A percentile compares a stretch with the other conserved stretches of the same genome.
Conservation (phyloP, 2,888 invertebrate species). For the Hydropsyche betteni region DNA sequence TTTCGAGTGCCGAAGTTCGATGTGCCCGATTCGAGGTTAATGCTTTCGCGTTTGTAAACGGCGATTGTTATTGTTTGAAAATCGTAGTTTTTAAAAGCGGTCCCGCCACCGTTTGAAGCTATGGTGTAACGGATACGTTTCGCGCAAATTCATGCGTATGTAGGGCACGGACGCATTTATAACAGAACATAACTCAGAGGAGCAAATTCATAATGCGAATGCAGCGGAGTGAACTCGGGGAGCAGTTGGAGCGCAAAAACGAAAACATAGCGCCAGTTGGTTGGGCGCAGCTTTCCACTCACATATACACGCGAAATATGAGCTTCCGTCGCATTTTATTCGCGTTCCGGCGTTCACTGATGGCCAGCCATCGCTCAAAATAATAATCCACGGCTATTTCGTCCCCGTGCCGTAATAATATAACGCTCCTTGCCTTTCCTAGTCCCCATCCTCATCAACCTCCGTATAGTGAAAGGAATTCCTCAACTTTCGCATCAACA, state of each 20-base stretch:
- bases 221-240: background rate
- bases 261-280: slow-evolving; percentile 14
- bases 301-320: slow-evolving; percentile 7
- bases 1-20: background rate
- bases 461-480: too few species aligned
- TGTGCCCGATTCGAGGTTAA: too few species aligned
- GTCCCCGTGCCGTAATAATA: background rate
- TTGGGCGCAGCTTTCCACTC: background rate
- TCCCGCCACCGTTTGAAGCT: too few species aligned
- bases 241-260: background rate
- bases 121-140: too few species aligned
- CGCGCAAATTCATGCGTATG: too few species aligned
- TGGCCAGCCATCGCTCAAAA: slow-evolving; percentile 21
- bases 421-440: background rate
- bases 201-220: background rate
- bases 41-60: too few species aligned
- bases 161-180: too few species aligned
- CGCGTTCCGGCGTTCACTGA: slow-evolving; percentile 7
- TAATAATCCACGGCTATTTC: slow-evolving; percentile 24
- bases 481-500: too few species aligned
- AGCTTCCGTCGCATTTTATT: slow-evolving; percentile 29
- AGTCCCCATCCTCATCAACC: background rate
- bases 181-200: background rate
- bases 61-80: too few species aligned
- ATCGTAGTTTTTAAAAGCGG: too few species aligned